Conservation (phyloP, 53 echinoderm and acorn worm species). For the Patiria pectinifera region DNA sequence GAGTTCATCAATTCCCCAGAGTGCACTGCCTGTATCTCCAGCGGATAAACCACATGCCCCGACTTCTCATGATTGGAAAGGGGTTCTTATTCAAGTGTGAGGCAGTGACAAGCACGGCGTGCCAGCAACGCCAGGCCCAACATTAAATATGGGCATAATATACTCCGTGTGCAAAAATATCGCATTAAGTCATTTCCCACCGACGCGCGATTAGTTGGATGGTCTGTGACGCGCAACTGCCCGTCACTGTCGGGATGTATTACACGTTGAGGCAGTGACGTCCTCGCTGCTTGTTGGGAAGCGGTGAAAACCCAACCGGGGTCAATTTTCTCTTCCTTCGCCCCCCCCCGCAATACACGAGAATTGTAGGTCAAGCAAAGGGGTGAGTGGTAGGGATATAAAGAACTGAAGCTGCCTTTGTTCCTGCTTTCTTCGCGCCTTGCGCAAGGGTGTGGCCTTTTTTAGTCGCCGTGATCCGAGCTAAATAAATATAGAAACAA, state of each 20-base stretch:
- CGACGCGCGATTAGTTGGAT: background rate
- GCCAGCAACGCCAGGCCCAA: background rate
- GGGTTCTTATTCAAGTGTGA: conserved; percentile 5
- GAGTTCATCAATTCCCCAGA: background rate
- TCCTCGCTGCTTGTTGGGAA: background rate
- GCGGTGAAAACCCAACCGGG: background rate
- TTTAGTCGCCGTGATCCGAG: background rate
- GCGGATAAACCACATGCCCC: background rate
- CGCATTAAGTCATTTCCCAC: conserved; percentile 60
- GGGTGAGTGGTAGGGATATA: background rate
- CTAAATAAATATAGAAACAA: background rate
- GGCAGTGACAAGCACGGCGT: conserved; percentile 25
- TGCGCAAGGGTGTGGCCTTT: background rate
- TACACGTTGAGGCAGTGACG: conserved; percentile 2
- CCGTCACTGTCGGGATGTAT: conserved; percentile 21
- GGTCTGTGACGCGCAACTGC: conserved; percentile 43
- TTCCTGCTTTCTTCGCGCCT: background rate
- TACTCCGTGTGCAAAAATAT: conserved; percentile 49
- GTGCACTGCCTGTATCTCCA: background rate
- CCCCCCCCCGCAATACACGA: background rate
- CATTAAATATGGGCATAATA: conserved; percentile 44
- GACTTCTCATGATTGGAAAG: background rate
- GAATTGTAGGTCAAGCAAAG: background rate
- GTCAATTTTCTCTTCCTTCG: background rate
- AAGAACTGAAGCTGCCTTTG: background rate